phyloP scores from a whole-genome alignment of 2,113 vertebrate species.

The Lasiurus cinereus region DNA sequence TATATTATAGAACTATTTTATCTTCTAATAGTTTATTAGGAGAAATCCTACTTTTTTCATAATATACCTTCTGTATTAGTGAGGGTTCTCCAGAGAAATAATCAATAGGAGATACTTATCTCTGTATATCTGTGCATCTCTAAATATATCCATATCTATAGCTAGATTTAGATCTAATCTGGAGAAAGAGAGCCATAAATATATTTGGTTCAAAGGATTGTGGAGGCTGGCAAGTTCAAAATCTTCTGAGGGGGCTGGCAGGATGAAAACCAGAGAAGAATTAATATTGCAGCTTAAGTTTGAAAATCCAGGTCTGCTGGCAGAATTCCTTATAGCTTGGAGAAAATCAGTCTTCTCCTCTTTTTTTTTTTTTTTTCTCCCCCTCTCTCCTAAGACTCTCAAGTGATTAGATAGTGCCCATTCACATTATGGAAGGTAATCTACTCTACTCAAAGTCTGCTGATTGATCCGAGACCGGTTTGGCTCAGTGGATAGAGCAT shows the following conservation, averaged over 20 bases:
- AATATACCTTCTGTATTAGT: not conserved
- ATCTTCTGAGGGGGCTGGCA: not conserved
- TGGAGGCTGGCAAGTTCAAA: not conserved
- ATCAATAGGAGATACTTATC: not conserved
- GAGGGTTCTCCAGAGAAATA: not conserved
- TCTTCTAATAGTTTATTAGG: not conserved
- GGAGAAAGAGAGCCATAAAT: not conserved
- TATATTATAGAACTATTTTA: not conserved
- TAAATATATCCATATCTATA: not conserved
- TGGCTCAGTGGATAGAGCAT: too few relatives aligned
- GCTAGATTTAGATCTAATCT: not conserved
- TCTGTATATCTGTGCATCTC: not conserved
- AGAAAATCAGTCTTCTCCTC: not conserved
- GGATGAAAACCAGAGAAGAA: not conserved
- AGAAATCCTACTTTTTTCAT: not conserved
- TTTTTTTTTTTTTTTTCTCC: too few relatives aligned
- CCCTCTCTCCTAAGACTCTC: not conserved
- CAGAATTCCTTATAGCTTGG: not conserved
- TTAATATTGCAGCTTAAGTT: not conserved
- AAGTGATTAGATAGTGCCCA: not conserved
- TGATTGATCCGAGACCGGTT: too few relatives aligned
- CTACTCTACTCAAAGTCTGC: too few relatives aligned
- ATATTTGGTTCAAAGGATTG: not conserved
- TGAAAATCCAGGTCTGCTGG: not conserved
- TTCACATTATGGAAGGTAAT: not conserved